Conservation (phyloP, 2,888 invertebrate species). For the Rosalia funebris region DNA sequence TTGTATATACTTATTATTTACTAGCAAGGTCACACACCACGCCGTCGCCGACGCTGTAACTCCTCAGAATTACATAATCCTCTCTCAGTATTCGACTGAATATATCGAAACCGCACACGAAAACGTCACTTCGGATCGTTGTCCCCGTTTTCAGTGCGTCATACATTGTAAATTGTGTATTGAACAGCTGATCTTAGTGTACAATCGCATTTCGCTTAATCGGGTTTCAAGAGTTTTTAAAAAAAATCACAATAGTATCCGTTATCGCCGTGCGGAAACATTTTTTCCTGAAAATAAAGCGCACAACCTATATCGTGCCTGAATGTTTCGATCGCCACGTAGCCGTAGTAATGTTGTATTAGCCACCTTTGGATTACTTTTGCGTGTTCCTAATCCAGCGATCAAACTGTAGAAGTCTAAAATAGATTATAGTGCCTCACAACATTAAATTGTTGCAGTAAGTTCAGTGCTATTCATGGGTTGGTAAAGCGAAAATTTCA, state of each 20-base stretch:
- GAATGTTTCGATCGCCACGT: conserved; percentile 5
- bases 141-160: conserved; percentile 15
- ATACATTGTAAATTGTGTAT: conserved; percentile 3
- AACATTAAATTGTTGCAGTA: conserved; percentile 5
- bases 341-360: background rate
- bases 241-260: background rate
- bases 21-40: conserved; percentile 20
- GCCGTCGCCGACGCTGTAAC: conserved; percentile 23
- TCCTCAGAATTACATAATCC: conserved; percentile 23
- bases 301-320: background rate
- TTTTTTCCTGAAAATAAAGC: background rate
- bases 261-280: background rate
- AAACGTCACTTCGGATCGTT: conserved; percentile 20
- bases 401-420: conserved; percentile 3
- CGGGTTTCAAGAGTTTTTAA: background rate
- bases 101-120: conserved; percentile 19
- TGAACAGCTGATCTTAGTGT: conserved; percentile 5
- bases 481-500: conserved; percentile 8
- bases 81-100: conserved; percentile 23
- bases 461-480: conserved; percentile 8
- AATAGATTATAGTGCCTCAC: conserved; percentile 5
- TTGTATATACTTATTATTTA: conserved; percentile 11
- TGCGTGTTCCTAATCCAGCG: conserved; percentile 16
- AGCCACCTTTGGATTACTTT: conserved; percentile 4
- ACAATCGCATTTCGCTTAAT: background rate